A percentile compares a stretch with the other conserved stretches of the same genome.
phyloP scores from a whole-genome alignment of 2,113 vertebrate genomes.

The Sebastes fasciatus region DNA sequence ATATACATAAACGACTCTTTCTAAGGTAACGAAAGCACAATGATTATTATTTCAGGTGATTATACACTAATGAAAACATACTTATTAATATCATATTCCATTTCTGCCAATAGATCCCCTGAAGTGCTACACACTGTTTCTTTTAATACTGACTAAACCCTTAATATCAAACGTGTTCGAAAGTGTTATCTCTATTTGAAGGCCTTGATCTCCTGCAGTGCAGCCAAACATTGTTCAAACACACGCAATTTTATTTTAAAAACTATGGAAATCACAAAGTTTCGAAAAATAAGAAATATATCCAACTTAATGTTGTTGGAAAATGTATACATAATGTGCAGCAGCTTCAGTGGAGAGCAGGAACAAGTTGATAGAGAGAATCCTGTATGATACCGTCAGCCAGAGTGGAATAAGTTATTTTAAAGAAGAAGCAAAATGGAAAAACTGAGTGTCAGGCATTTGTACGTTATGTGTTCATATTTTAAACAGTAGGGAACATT shows the following conservation, averaged over 20 bases:
- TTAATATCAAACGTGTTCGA: not conserved
- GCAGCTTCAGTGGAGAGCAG: not conserved
- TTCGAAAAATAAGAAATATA: not conserved
- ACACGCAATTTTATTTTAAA: not conserved
- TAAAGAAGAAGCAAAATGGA: not conserved
- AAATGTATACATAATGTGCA: not conserved
- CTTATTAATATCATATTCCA: no score
- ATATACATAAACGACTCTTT: no score
- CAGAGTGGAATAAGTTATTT: not conserved
- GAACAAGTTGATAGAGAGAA: not conserved
- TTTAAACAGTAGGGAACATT: constrained; percentile 8
- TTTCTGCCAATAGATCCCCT: no score
- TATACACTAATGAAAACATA: no score
- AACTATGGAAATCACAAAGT: not conserved
- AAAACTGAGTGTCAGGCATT: not conserved
- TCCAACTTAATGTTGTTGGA: not conserved
- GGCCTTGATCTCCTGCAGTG: not conserved
- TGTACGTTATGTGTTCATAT: not conserved
- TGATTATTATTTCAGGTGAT: no score
- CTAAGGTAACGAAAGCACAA: no score
- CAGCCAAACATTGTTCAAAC: not conserved
- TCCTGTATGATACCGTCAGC: not conserved
- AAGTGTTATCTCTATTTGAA: no score
- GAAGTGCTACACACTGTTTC: no score
- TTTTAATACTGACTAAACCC: not conserved